These are phyloP conservation scores for Saturnia pavonia DNA, from an alignment of 2,888 invertebrate genomes.

Conservation along the genomic window DNA sequence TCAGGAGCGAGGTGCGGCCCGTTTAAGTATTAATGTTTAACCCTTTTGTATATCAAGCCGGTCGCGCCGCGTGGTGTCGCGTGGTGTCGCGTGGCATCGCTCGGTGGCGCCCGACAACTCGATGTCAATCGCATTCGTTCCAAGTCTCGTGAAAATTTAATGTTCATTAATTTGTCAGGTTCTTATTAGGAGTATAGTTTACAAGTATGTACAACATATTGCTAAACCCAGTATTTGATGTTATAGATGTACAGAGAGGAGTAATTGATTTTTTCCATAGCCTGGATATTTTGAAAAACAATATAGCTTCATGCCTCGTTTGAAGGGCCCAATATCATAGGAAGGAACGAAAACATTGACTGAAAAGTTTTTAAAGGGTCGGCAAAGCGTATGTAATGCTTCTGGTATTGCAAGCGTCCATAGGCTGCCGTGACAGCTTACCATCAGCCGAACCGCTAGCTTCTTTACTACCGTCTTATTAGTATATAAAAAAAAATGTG, in stretches of 20 bases:
- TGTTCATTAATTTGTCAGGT: slow-evolving; percentile 76
- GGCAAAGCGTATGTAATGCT: no score
- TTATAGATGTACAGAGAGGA: not conserved
- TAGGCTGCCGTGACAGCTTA: no score
- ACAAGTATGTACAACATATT: slow-evolving; percentile 4
- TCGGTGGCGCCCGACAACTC: slow-evolving; percentile 59
- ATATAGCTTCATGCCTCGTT: no score
- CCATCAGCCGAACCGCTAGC: no score
- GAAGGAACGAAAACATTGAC: no score
- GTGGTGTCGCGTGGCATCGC: slow-evolving; percentile 38
- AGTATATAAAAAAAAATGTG: no score
- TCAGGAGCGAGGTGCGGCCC: slow-evolving; percentile 69
- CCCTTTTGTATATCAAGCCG: slow-evolving; percentile 68
- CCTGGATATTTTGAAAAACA: no score
- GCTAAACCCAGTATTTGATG: not conserved
- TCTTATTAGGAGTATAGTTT: slow-evolving; percentile 34
- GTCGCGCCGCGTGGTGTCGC: slow-evolving; percentile 29
- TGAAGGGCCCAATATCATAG: no score
- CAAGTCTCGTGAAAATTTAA: slow-evolving; percentile 68
- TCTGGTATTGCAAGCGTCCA: no score
- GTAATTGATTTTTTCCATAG: not conserved
- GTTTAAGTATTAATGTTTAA: slow-evolving; percentile 77
- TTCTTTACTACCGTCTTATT: no score
- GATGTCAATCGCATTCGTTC: slow-evolving; percentile 67
- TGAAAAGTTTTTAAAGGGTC: no score